Conservation (phyloP, 2,113 vertebrate genomes). For the Phocoena sinus region DNA sequence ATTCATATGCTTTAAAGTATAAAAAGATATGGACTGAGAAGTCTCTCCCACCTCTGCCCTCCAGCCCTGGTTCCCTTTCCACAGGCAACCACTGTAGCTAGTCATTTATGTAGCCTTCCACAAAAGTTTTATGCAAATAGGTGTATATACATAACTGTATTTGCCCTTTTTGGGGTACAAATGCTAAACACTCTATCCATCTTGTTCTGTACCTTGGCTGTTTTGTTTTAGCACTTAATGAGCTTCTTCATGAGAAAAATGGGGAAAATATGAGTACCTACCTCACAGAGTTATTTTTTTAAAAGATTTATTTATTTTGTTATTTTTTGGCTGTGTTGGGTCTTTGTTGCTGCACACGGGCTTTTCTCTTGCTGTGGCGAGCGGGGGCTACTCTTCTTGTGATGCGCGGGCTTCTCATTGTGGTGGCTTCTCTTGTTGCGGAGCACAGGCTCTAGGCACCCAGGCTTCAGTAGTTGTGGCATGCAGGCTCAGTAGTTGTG, state of each 20-base stretch:
- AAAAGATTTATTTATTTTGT: too few relatives aligned
- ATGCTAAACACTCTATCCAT: background rate
- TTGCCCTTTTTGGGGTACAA: background rate
- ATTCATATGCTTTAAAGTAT: background rate
- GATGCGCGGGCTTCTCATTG: too few relatives aligned
- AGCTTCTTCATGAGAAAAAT: background rate
- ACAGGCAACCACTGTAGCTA: background rate
- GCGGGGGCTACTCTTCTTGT: too few relatives aligned
- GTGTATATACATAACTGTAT: background rate
- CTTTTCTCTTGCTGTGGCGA: too few relatives aligned
- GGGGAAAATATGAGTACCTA: background rate
- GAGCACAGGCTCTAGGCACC: too few relatives aligned
- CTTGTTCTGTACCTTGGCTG: background rate
- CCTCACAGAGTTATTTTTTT: background rate
- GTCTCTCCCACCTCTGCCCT: background rate
- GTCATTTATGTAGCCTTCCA: background rate
- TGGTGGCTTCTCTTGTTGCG: too few relatives aligned
- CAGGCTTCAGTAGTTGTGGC: too few relatives aligned
- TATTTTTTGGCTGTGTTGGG: too few relatives aligned
- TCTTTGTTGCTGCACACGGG: too few relatives aligned
- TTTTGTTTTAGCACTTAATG: background rate
- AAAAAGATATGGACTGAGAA: background rate
- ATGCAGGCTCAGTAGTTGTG: too few relatives aligned
- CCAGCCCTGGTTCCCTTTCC: background rate
- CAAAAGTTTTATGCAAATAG: background rate